Evolutionary conservation across 2,797 vertebrate species (phyloP).

Genomic region (Sciaenops ocellatus): DNA sequence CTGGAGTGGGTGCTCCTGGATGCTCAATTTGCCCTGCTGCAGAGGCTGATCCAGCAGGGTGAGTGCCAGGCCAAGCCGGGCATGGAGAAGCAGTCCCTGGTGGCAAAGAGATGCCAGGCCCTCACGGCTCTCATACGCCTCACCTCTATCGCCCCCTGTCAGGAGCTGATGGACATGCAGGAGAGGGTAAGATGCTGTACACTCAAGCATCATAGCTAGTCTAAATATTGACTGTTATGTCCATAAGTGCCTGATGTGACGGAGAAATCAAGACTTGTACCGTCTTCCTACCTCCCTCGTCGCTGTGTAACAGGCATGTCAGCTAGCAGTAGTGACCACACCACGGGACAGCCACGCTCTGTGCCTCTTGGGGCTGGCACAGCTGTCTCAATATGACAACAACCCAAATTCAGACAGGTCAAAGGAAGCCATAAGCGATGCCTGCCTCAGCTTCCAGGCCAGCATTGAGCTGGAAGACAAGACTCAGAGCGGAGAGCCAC

Average conservation of each 20-base stretch:
- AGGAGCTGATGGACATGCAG: constrained; percentile 75
- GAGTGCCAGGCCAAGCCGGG: constrained; percentile 20
- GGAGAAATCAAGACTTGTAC: background rate
- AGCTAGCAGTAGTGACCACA: constrained; percentile 71
- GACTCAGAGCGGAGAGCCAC: constrained; percentile 67
- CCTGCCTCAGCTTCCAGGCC: constrained; percentile 81
- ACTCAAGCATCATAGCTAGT: background rate
- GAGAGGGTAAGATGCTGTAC: constrained; percentile 62
- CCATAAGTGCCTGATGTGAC: too few relatives aligned
- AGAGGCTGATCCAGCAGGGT: constrained; percentile 75
- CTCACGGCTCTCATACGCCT: constrained; percentile 67
- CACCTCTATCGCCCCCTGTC: constrained; percentile 69
- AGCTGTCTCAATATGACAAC: constrained; percentile 79
- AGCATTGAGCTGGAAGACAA: constrained; percentile 79
- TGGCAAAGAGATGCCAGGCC: constrained; percentile 73
- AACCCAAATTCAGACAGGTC: constrained; percentile 59
- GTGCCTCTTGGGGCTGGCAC: constrained; percentile 78
- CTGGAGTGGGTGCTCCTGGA: constrained; percentile 82
- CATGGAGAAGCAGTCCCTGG: constrained; percentile 54
- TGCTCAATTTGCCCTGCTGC: constrained; percentile 81
- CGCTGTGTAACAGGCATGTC: constrained; percentile 70
- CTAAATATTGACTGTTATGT: background rate
- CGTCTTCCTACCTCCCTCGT: background rate
- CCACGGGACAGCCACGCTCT: constrained; percentile 73
- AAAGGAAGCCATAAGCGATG: constrained; percentile 55